phyloP scores from a whole-genome alignment of 2,113 vertebrate genomes.

The Tetrao urogallus region DNA sequence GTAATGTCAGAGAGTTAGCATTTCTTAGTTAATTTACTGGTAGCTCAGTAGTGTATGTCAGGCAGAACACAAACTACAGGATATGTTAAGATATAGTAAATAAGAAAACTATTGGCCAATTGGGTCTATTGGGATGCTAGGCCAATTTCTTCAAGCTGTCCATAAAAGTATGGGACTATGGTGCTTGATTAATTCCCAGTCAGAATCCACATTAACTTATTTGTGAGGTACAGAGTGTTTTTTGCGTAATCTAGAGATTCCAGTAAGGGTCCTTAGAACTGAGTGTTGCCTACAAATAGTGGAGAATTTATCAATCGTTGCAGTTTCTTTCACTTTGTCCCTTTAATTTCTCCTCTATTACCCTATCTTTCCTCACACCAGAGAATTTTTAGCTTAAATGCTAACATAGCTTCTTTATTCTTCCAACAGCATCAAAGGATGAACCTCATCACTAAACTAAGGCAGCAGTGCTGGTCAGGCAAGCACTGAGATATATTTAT shows the following conservation, averaged over 20 bases:
- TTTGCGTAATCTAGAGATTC: background rate
- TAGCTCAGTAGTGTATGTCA: background rate
- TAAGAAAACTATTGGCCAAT: background rate
- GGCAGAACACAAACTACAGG: background rate
- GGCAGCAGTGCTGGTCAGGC: background rate
- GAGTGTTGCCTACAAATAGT: background rate
- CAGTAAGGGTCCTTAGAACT: background rate
- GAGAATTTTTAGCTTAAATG: background rate
- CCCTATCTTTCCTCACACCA: background rate
- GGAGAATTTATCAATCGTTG: background rate
- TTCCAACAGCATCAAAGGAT: background rate
- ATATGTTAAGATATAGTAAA: background rate
- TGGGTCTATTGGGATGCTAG: background rate
- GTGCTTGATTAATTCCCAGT: background rate
- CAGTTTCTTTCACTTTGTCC: background rate
- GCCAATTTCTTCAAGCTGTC: background rate
- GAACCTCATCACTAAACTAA: background rate
- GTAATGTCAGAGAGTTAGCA: background rate
- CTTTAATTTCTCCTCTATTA: background rate
- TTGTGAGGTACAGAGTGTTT: background rate
- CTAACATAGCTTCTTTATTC: background rate
- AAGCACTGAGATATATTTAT: fast-evolving
- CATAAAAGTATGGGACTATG: background rate
- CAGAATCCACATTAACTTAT: background rate
- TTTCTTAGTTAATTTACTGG: background rate